phyloP scores from a whole-genome alignment of 2,113 vertebrate genomes.

The Cyphomyrus discorhynchus region DNA sequence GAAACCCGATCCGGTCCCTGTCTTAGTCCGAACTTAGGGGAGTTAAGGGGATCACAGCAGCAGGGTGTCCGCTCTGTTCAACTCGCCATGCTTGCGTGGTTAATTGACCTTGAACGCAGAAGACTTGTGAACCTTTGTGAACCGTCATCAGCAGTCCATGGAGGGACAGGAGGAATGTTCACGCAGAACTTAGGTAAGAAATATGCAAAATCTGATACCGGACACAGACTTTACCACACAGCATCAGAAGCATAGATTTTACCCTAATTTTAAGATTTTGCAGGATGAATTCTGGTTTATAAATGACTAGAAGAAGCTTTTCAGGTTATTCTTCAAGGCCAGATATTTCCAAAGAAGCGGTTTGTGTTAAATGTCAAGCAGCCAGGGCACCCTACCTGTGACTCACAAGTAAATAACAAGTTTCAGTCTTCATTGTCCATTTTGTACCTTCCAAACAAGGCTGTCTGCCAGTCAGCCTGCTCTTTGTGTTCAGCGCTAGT shows the following conservation, averaged over 20 bases:
- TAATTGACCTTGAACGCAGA: background rate
- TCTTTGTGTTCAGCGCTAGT: background rate
- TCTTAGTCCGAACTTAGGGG: constrained; percentile 16
- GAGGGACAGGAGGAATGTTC: background rate
- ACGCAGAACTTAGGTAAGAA: background rate
- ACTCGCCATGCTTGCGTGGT: background rate
- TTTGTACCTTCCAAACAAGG: background rate
- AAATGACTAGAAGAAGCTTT: background rate
- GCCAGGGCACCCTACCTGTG: background rate
- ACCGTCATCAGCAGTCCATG: background rate
- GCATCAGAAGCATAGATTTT: background rate
- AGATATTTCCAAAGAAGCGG: background rate
- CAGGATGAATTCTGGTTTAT: background rate
- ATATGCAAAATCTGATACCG: background rate
- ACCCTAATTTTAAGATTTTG: background rate
- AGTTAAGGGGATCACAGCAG: background rate
- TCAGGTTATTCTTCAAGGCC: background rate
- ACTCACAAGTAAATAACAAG: background rate
- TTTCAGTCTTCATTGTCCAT: background rate
- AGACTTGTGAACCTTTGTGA: background rate
- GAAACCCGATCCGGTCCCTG: constrained; percentile 12
- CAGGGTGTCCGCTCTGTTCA: background rate
- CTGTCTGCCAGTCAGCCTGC: background rate
- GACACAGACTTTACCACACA: background rate
- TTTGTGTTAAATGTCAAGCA: background rate